These are phyloP conservation scores for Adelognathus sp. DNA, from an alignment of 2,888 invertebrate species.

Conservation along the genomic window DNA sequence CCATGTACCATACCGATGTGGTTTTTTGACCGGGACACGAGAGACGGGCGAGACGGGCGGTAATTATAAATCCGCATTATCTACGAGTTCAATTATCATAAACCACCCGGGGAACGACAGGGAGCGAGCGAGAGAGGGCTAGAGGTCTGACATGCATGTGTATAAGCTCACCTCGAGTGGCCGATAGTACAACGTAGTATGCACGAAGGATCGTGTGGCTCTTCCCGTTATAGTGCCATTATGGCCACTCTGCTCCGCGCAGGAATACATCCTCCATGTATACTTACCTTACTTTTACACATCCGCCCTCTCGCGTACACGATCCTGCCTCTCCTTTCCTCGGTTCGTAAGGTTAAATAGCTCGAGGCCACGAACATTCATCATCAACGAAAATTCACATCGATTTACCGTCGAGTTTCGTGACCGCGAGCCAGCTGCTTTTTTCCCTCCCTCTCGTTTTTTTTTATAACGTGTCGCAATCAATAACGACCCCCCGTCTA, in stretches of 20 bases:
- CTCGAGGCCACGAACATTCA: slow-evolving; percentile 16
- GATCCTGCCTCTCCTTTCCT: neutral
- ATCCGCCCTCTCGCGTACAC: slow-evolving; percentile 12
- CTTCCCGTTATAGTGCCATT: slow-evolving; percentile 55
- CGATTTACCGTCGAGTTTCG: slow-evolving; percentile 12
- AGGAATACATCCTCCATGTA: slow-evolving; percentile 29
- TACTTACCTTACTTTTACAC: slow-evolving; percentile 34
- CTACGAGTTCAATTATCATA: slow-evolving; percentile 60
- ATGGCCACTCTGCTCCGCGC: slow-evolving; percentile 37
- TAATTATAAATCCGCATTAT: slow-evolving; percentile 62
- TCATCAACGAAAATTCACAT: slow-evolving; percentile 19
- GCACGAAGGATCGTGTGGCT: slow-evolving; percentile 20
- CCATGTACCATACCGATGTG: neutral
- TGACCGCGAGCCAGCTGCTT: neutral
- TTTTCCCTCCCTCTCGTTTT: neutral
- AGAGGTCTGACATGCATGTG: neutral
- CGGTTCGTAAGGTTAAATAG: slow-evolving; percentile 9
- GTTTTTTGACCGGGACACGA: slow-evolving; percentile 51
- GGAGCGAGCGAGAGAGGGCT: slow-evolving; percentile 23
- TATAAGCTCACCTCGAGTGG: slow-evolving; percentile 29
- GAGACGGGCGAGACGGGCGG: slow-evolving; percentile 45
- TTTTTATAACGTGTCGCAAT: slow-evolving; percentile 10
- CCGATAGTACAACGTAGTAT: slow-evolving; percentile 30
- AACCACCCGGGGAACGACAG: slow-evolving; percentile 50
- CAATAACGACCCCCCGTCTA: slow-evolving; percentile 16